A percentile compares a stretch with the other conserved stretches of the same genome.
phyloP scores from a whole-genome alignment of 2,888 invertebrate species.

The Eristalinus sepulchralis region DNA sequence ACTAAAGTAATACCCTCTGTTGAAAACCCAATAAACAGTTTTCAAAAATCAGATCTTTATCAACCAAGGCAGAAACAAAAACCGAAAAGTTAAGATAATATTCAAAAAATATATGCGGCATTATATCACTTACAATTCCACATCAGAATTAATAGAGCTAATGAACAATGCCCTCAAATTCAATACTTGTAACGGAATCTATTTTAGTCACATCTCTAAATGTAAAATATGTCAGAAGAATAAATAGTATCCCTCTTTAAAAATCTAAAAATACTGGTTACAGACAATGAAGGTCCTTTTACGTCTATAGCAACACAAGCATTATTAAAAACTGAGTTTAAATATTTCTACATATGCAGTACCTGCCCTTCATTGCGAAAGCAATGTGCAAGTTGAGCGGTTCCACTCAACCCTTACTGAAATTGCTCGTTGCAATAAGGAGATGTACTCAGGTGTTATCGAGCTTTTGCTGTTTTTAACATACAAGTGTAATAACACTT shows the following conservation, averaged over 20 bases:
- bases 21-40: conserved; percentile 13
- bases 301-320: too few species aligned
- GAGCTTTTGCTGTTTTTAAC: background rate
- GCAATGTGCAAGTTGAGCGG: conserved; percentile 22
- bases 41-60: conserved; percentile 22
- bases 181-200: too few species aligned
- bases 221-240: conserved; percentile 16
- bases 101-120: conserved; percentile 19
- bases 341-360: too few species aligned
- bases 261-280: too few species aligned
- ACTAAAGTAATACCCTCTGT: conserved; percentile 2
- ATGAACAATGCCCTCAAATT: too few species aligned
- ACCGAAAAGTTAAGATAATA: conserved; percentile 13
- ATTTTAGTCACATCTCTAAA: background rate
- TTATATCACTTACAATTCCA: too few species aligned
- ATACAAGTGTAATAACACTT: conserved; percentile 3
- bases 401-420: conserved; percentile 28
- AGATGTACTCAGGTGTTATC: background rate
- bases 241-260: background rate
- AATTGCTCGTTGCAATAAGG: too few species aligned
- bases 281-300: background rate
- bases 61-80: background rate
- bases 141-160: too few species aligned
- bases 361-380: conserved; percentile 13
- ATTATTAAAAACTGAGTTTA: too few species aligned